Evolutionary conservation across 1,140 invertebrate species (phyloP), one percentile per base, ranked within the genome.

Genomic region (Subanguina moxae): DNA sequence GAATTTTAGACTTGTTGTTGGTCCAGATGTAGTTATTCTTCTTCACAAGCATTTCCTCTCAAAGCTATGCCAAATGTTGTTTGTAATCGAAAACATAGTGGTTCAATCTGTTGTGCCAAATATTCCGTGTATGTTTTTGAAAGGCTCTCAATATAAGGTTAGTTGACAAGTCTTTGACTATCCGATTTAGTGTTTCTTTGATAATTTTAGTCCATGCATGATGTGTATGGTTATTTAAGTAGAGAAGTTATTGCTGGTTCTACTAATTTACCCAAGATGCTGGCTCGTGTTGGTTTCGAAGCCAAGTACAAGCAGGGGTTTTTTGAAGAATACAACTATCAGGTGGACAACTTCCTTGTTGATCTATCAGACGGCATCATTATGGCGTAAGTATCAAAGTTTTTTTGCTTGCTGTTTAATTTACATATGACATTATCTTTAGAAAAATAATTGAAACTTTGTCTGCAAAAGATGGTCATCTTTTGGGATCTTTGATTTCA

Each of bases 61-160:
- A 1, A 52, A 52, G 3, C 23, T 52, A 15, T 52, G 48, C 48
- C 48, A 52, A 52, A 19, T 52, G 3, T 52, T 52, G 3, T 52
- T 52, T 15, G n/a, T 52, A 15, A 52, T 52, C 17, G 48, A 52
- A 25, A 52, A 15, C 8, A 19, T 52, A 15, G 48, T 52, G n/a
- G 15, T 8, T 21, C 48, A 25, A 21, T 3, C 48, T 21, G 48
- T 61, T 61, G 58, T 61, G 5, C 58, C 58, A 21, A 61, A 43
- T 61, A n/a, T 61, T 61, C 28, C 58, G 58, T 61, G 58, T 28
- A 61, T 61, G 58, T 61, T 61, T n/a, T n/a, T 30, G 5, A 30
- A 30, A n/a, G 13, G 19, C 13, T 61, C 58, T n/a, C 19, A n/a
- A 19, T 61, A 61, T n/a, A 61, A 61, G 58, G 58, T 61, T 19